Evolutionary conservation across 1,140 invertebrate genomes (phyloP).

Genomic region (Heliconius eleuchia): DNA sequence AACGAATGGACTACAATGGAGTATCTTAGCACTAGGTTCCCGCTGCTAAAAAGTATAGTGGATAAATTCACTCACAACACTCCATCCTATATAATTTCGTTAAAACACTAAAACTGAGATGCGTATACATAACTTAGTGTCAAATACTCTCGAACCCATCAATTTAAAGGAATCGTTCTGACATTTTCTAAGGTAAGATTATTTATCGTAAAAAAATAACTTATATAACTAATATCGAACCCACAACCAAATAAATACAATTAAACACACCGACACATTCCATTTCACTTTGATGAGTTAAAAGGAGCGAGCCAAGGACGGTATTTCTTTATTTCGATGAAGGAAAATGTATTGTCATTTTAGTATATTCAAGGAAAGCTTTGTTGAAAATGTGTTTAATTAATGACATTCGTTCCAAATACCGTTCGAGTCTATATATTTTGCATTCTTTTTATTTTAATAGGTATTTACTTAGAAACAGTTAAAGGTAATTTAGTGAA

Average conservation of each 20-base stretch:
- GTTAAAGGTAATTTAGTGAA: not conserved
- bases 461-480: not conserved
- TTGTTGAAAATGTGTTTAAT: conserved; percentile 33
- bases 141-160: no score
- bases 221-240: not conserved
- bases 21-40: no score
- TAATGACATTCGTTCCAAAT: conserved; percentile 30
- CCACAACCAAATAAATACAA: not conserved
- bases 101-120: no score
- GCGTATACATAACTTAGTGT: no score
- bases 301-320: conserved; percentile 32
- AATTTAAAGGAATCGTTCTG: no score
- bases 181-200: no score
- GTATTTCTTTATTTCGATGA: conserved; percentile 29
- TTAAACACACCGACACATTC: not conserved
- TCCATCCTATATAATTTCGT: no score
- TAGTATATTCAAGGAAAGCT: conserved; percentile 19
- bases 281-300: conserved; percentile 4
- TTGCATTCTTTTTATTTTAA: not conserved
- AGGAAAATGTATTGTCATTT: conserved; percentile 24
- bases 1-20: no score
- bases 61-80: no score
- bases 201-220: no score
- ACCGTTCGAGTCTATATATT: conserved; percentile 19
- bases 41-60: no score